These are phyloP conservation scores for Acromyrmex charruanus DNA, from an alignment of 1,140 invertebrate species.

Conservation along the genomic window DNA sequence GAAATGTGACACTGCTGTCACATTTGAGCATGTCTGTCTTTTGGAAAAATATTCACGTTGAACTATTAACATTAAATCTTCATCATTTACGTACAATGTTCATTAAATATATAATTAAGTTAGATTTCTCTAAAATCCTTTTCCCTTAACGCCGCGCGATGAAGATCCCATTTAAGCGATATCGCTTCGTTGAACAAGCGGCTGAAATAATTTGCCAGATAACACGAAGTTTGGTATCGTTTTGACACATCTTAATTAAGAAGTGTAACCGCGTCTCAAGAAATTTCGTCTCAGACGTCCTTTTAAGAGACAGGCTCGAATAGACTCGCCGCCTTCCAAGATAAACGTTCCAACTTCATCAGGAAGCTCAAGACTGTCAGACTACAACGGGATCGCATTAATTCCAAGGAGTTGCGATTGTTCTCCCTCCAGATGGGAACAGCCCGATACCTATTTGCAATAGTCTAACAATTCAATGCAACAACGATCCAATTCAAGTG, in stretches of 20 bases:
- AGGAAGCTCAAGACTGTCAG: constrained; percentile 49
- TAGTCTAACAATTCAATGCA: constrained; percentile 18
- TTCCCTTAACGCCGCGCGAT: background rate
- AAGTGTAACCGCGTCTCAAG: constrained; percentile 45
- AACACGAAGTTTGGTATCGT: constrained; percentile 45
- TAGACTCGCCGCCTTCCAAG: constrained; percentile 14
- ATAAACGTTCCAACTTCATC: constrained; percentile 68
- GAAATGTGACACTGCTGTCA: background rate
- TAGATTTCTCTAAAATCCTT: background rate
- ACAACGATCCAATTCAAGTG: background rate
- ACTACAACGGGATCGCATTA: constrained; percentile 55
- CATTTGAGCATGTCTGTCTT: background rate
- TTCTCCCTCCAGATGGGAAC: constrained; percentile 24
- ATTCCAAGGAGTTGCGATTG: constrained; percentile 49
- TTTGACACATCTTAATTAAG: constrained; percentile 62
- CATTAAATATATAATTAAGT: constrained; percentile 38
- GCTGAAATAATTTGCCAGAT: constrained; percentile 60
- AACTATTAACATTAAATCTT: constrained; percentile 5
- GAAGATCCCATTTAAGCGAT: constrained; percentile 24
- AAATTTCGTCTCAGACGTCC: constrained; percentile 47
- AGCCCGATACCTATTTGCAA: constrained; percentile 34
- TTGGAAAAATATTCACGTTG: background rate
- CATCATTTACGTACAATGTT: background rate
- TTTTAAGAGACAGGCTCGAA: constrained; percentile 45
- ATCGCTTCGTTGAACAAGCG: constrained; percentile 17